phyloP scores from a whole-genome alignment of 1,140 invertebrate genomes.

The Ceratosolen solmsi region DNA sequence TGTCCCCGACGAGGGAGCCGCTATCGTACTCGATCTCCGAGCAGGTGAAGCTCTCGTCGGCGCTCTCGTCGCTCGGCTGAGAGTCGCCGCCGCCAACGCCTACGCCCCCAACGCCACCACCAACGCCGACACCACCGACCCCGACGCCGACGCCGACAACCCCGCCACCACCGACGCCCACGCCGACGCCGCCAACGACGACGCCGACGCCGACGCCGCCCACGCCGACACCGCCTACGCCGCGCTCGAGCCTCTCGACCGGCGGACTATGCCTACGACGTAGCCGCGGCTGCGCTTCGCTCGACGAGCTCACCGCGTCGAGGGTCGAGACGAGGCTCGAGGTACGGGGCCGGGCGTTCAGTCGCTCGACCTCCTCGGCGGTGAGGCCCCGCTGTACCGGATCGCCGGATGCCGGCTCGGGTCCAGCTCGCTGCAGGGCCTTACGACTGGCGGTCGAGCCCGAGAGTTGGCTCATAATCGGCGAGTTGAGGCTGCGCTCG shows the following conservation, averaged over 20 bases:
- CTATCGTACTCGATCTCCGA: constrained; percentile 98
- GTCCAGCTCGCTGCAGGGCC: constrained; percentile 72
- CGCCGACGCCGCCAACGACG: too few relatives aligned
- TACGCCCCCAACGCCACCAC: too few relatives aligned
- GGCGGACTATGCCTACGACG: constrained; percentile 79
- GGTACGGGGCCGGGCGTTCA: constrained; percentile 88
- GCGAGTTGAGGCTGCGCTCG: constrained; percentile 90
- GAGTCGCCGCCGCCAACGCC: constrained; percentile 81
- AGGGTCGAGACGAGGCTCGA: constrained; percentile 93
- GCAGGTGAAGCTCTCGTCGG: constrained; percentile 97
- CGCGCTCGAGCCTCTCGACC: constrained; percentile 78
- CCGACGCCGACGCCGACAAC: too few relatives aligned
- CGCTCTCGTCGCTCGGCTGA: constrained; percentile 94
- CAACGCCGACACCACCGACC: too few relatives aligned
- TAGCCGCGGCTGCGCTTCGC: constrained; percentile 83
- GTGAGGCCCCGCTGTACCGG: constrained; percentile 86
- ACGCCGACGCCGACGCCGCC: too few relatives aligned
- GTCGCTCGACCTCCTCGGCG: constrained; percentile 92
- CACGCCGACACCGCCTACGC: too few relatives aligned
- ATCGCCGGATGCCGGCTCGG: constrained; percentile 72
- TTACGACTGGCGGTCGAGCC: constrained; percentile 84
- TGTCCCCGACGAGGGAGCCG: constrained; percentile 86
- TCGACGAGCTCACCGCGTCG: constrained; percentile 93
- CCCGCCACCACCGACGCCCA: too few relatives aligned
- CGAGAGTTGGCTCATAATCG: constrained; percentile 91